A percentile compares a stretch with the other conserved stretches of the same genome.
Evolutionary conservation across 2,113 vertebrate species (phyloP).

Genomic region (Oxyura jamaicensis): DNA sequence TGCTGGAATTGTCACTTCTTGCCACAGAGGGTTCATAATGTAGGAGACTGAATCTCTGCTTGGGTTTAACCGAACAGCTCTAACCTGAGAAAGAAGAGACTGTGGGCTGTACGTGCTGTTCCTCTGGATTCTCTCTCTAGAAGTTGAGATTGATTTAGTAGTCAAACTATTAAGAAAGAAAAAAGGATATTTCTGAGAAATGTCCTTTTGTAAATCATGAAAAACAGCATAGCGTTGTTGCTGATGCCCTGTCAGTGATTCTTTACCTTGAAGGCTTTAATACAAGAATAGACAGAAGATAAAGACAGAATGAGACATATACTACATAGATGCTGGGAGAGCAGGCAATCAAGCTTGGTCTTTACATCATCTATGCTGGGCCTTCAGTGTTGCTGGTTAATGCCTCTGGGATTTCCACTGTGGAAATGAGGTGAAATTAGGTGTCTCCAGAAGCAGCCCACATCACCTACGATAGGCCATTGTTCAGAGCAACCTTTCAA

Average conservation of each 20-base stretch:
- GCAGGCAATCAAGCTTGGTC: background rate
- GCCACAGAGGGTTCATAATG: background rate
- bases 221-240: background rate
- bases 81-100: background rate
- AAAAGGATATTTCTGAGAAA: background rate
- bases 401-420: background rate
- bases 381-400: background rate
- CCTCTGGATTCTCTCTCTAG: background rate
- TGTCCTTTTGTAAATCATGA: background rate
- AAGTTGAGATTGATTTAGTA: background rate
- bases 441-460: background rate
- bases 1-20: conserved; percentile 1
- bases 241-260: background rate
- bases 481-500: background rate
- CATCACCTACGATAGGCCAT: background rate
- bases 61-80: background rate
- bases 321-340: background rate
- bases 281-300: background rate
- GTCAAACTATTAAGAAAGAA: background rate
- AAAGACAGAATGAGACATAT: background rate
- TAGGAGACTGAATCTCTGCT: background rate
- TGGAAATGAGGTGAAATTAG: background rate
- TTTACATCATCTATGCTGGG: background rate
- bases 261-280: background rate
- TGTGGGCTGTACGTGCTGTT: background rate